Percentiles rank a stretch among this genome's conserved stretches.
Conservation (phyloP, 1,140 invertebrate species). For the Steinernema feltiae region DNA sequence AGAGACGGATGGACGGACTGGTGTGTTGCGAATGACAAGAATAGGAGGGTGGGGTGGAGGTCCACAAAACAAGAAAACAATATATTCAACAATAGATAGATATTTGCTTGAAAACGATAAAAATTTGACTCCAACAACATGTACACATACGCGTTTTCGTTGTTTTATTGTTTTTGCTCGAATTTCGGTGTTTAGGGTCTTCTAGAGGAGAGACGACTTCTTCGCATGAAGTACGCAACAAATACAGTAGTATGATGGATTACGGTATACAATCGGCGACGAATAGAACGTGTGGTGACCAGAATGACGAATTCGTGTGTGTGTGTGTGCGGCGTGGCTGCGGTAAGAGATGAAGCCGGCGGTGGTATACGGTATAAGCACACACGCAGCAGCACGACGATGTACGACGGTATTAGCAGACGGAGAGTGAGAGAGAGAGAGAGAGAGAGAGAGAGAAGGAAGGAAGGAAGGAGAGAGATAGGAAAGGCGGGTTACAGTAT, state of each 20-base stretch:
- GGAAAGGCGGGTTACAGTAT: background rate
- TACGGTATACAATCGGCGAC: background rate
- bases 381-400: background rate
- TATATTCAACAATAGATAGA: slow-evolving; percentile 11
- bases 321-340: background rate
- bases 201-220: background rate
- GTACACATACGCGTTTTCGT: slow-evolving; percentile 13
- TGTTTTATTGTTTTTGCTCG: background rate
- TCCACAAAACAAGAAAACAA: background rate
- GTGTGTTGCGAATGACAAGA: background rate
- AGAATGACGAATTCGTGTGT: no score
- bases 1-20: background rate
- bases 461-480: background rate
- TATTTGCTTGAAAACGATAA: background rate
- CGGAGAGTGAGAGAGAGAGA: background rate
- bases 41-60: background rate
- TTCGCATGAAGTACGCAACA: no score
- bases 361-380: background rate
- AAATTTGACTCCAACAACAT: background rate
- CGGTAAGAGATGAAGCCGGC: background rate
- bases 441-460: background rate
- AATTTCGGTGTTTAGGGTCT: background rate
- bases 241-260: background rate
- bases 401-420: background rate
- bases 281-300: background rate